Percentiles rank a stretch among this genome's conserved stretches.
These are phyloP conservation scores for Caenorhabditis sp. DNA, from an alignment of 2,888 invertebrate species.

Conservation along the genomic window DNA sequence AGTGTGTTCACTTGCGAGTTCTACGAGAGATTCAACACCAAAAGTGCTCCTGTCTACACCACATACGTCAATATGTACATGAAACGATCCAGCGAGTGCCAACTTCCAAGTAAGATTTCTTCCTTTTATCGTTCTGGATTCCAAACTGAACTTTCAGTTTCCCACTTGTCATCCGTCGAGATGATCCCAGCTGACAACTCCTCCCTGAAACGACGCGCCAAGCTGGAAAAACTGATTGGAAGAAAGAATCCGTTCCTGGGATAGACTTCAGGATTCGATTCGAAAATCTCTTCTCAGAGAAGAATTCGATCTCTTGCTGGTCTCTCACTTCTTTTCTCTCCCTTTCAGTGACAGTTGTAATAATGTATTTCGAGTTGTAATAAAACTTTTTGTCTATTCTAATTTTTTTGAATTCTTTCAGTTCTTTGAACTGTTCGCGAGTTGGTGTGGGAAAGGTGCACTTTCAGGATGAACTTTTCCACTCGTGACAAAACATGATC, in stretches of 20 bases:
- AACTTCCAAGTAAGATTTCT: slow-evolving; percentile 62
- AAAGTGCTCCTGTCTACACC: slow-evolving; percentile 76
- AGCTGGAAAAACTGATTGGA: slow-evolving; percentile 67
- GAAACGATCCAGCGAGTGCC: slow-evolving; percentile 73
- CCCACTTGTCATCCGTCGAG: slow-evolving; percentile 72
- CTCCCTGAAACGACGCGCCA: slow-evolving; percentile 71
- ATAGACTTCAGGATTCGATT: slow-evolving; percentile 33
- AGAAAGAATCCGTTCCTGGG: slow-evolving; percentile 74
- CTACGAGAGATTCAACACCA: slow-evolving; percentile 74
- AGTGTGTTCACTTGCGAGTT: slow-evolving; percentile 82
- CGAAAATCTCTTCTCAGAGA: slow-evolving; percentile 22
- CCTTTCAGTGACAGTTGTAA: slow-evolving; percentile 16
- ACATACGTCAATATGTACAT: slow-evolving; percentile 82
- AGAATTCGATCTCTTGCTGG: slow-evolving; percentile 52
- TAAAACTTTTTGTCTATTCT: slow-evolving; percentile 9
- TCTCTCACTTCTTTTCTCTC: slow-evolving; percentile 34
- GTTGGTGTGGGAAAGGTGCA: too few species aligned
- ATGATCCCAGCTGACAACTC: slow-evolving; percentile 77
- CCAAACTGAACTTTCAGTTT: slow-evolving; percentile 61
- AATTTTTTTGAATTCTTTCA: too few species aligned
- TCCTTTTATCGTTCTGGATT: not conserved
- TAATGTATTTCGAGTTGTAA: slow-evolving; percentile 7
- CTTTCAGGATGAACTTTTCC: too few species aligned
- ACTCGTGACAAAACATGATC: not conserved
- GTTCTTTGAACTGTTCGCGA: too few species aligned